Evolutionary conservation across 2,888 invertebrate genomes (phyloP), one percentile per base, ranked within the genome.

Genomic region (Sericinus montela): DNA sequence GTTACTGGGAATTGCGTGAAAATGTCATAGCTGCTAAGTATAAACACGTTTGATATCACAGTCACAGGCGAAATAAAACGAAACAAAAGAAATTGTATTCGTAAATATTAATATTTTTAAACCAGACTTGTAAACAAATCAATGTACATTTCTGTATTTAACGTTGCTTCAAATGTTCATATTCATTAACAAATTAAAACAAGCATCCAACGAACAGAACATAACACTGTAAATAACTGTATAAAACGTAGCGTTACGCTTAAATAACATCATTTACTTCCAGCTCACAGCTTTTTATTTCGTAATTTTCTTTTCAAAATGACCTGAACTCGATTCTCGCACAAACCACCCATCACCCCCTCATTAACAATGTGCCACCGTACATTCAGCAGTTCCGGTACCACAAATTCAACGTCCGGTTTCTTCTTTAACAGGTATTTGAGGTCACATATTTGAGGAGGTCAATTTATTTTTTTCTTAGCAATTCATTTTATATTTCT

Each of bases 321-420:
- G 55, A 57, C 58, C 53, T 50, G 55, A 56, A 29, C 28, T 44
- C 39, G 38, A 48, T 43, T 55, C 57, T 57, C 53, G 52, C 55
- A 54, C 67, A 71, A 73, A 67, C 65, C 59, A 29, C 45, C 54
- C 52, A 55, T 63, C 64, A 54, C 62, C 63, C 67, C 69, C 63
- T 62, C 54, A 55, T 58, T 58, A 59, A 56, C 51, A 55, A 53
- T 48, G 54, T 54, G 57, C 56, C 57, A 34, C 54, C 66, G 67
- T 69, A 72, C 70, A 68, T 70, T 74, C 70, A 67, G 69, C 61
- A 63, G 58, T 74, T 76, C 77, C 79, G 69, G 68, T 62, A 64
- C 62, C 63, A 59, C 61, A 62, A 62, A 38, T 41, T 35, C 43
- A 61, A 65, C 65, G 57, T 72, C 73, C 74, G 68, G 63, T 60